Percentiles rank a stretch among this genome's conserved stretches.
Evolutionary conservation across 2,888 invertebrate genomes (phyloP).

Genomic region (Acanthococcus lagerstroemiae): DNA sequence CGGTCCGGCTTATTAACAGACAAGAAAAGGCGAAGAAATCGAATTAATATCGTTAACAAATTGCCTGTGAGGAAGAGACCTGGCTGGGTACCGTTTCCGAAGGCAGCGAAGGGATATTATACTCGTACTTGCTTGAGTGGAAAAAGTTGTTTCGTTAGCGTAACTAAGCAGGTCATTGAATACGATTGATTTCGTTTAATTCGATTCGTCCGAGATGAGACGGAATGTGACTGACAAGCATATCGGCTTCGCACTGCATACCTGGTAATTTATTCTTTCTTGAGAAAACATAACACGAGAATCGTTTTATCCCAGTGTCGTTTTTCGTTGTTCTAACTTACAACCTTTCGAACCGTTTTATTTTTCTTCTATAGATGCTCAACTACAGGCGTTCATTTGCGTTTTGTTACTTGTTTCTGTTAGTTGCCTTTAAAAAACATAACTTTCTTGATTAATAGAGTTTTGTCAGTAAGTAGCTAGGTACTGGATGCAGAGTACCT

Average conservation of each 20-base stretch:
- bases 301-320: constrained; percentile 28
- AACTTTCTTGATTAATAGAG: too few species aligned
- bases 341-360: too few species aligned
- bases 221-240: constrained; percentile 7
- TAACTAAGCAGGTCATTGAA: constrained; percentile 18
- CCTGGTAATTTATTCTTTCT: not conserved
- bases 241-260: constrained; percentile 4
- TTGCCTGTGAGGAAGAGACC: not conserved
- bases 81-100: too few species aligned
- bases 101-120: too few species aligned
- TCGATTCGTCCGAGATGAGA: constrained; percentile 13
- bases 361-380: too few species aligned
- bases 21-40: not conserved
- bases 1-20: not conserved
- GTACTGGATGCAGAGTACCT: too few species aligned
- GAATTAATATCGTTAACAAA: not conserved
- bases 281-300: constrained; percentile 18
- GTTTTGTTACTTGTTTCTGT: too few species aligned
- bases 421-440: too few species aligned
- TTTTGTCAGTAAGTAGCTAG: too few species aligned
- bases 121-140: not conserved
- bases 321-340: too few species aligned
- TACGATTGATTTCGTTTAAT: constrained; percentile 29
- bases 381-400: too few species aligned
- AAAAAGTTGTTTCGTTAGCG: constrained; percentile 21